These are phyloP conservation scores for Lamellibrachia luymesi DNA, from an alignment of 1,140 invertebrate species.

Conservation along the genomic window DNA sequence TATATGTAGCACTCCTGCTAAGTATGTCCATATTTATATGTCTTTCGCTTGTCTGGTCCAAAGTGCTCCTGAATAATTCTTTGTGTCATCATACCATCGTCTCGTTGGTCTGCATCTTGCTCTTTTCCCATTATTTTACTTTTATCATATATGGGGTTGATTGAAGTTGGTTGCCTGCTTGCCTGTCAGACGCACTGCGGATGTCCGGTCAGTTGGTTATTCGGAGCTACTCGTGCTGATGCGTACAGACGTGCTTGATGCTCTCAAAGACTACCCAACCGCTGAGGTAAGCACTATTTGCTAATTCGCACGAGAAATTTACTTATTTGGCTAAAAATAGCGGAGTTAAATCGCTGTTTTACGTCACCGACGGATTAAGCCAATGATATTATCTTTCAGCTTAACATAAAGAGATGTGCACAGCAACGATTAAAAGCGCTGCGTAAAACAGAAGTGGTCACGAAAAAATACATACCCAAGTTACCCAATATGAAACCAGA, in stretches of 20 bases:
- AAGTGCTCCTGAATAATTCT: too few species aligned
- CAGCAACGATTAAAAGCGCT: neutral
- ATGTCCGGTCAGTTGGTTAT: constrained; percentile 92
- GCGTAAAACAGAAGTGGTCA: neutral
- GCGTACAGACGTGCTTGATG: constrained; percentile 87
- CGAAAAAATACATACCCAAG: too few species aligned
- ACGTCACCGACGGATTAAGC: too few species aligned
- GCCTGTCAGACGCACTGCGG: constrained; percentile 80
- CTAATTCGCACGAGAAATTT: neutral
- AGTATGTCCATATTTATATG: too few species aligned
- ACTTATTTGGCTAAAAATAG: too few species aligned
- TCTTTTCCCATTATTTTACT: neutral
- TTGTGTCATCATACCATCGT: too few species aligned
- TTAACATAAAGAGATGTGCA: neutral
- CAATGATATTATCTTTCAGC: neutral
- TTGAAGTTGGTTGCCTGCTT: constrained; percentile 11
- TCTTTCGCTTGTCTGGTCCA: too few species aligned
- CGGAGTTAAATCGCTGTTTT: too few species aligned
- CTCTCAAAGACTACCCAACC: constrained; percentile 95
- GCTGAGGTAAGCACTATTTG: constrained; percentile 70
- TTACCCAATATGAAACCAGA: too few species aligned
- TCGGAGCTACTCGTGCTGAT: constrained; percentile 93
- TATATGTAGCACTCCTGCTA: neutral
- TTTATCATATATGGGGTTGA: neutral
- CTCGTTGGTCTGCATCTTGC: neutral